These are phyloP conservation scores for Wiebesia pumilae DNA, from an alignment of 1,140 invertebrate species.

Conservation along the genomic window DNA sequence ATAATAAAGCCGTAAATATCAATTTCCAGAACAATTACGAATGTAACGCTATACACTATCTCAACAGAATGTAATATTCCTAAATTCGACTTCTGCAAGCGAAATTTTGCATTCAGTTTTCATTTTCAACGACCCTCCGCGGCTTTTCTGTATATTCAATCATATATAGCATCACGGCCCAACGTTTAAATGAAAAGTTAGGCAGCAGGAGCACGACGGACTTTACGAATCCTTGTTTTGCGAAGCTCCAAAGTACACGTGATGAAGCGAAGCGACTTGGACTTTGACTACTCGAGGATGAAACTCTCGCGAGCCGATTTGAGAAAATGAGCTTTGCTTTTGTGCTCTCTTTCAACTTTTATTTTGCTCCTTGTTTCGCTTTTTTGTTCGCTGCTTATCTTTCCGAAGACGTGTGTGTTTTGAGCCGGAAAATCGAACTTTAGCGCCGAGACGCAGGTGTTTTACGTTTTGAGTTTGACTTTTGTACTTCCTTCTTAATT, in stretches of 20 bases:
- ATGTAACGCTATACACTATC: not conserved
- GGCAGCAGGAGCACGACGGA: not conserved
- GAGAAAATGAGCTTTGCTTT: constrained; percentile 45
- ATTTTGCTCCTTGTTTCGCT: constrained; percentile 33
- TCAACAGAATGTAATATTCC: not conserved
- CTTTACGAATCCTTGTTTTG: constrained; percentile 16
- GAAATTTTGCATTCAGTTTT: not conserved
- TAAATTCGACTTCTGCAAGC: not conserved
- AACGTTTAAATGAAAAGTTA: constrained; percentile 37
- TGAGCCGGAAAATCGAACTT: constrained; percentile 35
- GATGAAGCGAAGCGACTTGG: constrained; percentile 14
- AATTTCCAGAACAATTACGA: no score
- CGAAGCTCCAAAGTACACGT: constrained; percentile 33
- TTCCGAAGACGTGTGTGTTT: constrained; percentile 13
- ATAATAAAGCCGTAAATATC: no score
- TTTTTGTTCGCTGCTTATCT: constrained; percentile 37
- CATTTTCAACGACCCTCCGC: not conserved
- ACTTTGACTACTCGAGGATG: constrained; percentile 44
- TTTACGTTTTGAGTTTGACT: constrained; percentile 36
- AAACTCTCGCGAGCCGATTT: constrained; percentile 35
- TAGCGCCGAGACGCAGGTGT: constrained; percentile 7
- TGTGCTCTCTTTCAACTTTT: constrained; percentile 10
- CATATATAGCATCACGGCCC: not conserved
- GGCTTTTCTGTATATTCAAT: not conserved
- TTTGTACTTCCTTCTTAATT: constrained; percentile 23